Conservation (phyloP, 2,113 vertebrate genomes). For the Oryzias javanicus region DNA sequence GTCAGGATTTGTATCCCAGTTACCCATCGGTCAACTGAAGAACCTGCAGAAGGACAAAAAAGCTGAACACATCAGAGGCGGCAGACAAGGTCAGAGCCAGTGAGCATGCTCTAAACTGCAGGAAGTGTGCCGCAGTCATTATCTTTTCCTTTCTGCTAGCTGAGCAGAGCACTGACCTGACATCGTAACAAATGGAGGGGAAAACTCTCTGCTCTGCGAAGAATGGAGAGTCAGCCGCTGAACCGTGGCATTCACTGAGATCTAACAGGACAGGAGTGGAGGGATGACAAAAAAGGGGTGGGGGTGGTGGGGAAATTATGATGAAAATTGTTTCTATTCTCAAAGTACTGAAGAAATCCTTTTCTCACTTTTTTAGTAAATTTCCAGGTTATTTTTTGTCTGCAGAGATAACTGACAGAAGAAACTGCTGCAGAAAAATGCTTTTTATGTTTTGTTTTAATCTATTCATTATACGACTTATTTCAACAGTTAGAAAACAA, state of each 20-base stretch:
- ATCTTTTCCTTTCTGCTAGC: slow-evolving; percentile 81
- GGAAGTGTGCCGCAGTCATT: slow-evolving; percentile 81
- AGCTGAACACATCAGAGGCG: slow-evolving; percentile 74
- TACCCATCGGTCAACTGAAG: slow-evolving; percentile 26
- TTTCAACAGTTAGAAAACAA: no score
- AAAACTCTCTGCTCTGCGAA: slow-evolving; percentile 83
- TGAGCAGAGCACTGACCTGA: slow-evolving; percentile 87
- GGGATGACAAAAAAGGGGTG: slow-evolving; percentile 79
- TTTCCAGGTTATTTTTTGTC: no score
- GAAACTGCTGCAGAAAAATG: no score
- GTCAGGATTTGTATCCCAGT: slow-evolving; percentile 23
- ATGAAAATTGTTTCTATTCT: no score
- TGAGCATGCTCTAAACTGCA: slow-evolving; percentile 88
- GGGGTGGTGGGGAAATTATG: slow-evolving; percentile 57
- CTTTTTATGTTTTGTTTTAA: no score
- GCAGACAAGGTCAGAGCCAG: slow-evolving; percentile 88
- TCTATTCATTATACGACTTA: no score
- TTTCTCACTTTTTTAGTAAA: no score
- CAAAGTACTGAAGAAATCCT: no score
- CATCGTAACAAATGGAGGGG: slow-evolving; percentile 94
- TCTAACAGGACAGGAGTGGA: slow-evolving; percentile 86
- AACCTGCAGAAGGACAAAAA: slow-evolving; percentile 61
- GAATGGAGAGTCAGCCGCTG: slow-evolving; percentile 83
- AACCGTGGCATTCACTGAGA: slow-evolving; percentile 88
- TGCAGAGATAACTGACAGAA: no score